A percentile compares a stretch with the other conserved stretches of the same genome.
These are phyloP conservation scores for Cataglyphis rosenhaueri DNA, from an alignment of 2,888 invertebrate species.

Conservation along the genomic window DNA sequence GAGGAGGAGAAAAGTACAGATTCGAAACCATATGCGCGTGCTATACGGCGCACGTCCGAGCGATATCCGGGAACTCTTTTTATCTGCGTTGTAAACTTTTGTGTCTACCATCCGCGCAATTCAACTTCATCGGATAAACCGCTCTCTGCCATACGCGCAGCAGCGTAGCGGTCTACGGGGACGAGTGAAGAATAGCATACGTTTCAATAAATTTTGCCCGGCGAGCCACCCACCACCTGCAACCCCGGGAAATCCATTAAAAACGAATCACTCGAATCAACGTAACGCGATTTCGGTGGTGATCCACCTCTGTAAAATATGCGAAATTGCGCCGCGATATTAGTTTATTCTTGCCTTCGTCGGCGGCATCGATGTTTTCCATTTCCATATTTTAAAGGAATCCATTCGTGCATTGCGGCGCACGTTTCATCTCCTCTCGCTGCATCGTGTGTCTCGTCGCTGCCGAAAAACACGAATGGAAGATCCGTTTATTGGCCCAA, in stretches of 20 bases:
- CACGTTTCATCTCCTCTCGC: conserved; percentile 3
- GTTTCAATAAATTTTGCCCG: conserved; percentile 75
- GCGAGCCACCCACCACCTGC: conserved; percentile 51
- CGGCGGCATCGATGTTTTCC: conserved; percentile 44
- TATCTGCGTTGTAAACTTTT: conserved; percentile 54
- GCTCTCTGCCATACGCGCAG: conserved; percentile 48
- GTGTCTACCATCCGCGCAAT: conserved; percentile 58
- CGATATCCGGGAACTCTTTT: conserved; percentile 52
- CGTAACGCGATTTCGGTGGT: conserved; percentile 50
- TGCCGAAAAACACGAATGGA: neutral
- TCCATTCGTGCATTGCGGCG: conserved; percentile 26
- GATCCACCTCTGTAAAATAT: conserved; percentile 50
- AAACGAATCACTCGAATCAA: conserved; percentile 56
- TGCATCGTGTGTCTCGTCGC: neutral
- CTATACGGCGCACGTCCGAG: conserved; percentile 52
- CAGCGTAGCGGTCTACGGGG: conserved; percentile 56
- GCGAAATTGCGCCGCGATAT: conserved; percentile 47
- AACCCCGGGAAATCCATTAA: conserved; percentile 68
- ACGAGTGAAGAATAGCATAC: conserved; percentile 65
- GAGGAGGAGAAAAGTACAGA: conserved; percentile 37
- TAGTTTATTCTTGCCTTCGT: conserved; percentile 55
- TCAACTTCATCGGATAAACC: conserved; percentile 58
- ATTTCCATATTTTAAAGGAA: conserved; percentile 53
- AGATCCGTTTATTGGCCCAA: neutral
- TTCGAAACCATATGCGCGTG: conserved; percentile 49